phyloP scores from a whole-genome alignment of 2,888 invertebrate genomes.

The Parthenolecanium corni region DNA sequence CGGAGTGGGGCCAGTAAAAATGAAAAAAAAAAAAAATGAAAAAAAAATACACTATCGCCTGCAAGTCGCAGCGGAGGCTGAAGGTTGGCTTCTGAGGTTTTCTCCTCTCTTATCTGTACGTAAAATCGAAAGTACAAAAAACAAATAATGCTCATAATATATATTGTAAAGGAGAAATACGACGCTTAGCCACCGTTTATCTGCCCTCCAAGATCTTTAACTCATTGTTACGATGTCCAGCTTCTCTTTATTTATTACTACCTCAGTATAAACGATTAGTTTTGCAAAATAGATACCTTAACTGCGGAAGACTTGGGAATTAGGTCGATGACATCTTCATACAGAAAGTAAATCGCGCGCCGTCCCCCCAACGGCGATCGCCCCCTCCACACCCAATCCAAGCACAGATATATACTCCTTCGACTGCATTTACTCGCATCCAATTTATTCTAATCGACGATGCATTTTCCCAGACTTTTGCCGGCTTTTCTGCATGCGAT shows the following conservation, averaged over 20 bases:
- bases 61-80: no score
- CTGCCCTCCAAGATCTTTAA: slow-evolving; percentile 25
- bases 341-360: slow-evolving; percentile 21
- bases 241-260: slow-evolving; percentile 25
- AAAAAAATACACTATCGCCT: no score
- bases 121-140: slow-evolving; percentile 24
- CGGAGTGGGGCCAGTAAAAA: no score
- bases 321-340: slow-evolving; percentile 28
- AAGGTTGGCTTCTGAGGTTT: slow-evolving; percentile 20
- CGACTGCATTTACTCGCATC: not conserved
- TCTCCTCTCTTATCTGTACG: slow-evolving; percentile 8
- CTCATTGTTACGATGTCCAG: slow-evolving; percentile 28
- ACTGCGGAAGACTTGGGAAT: slow-evolving; percentile 22
- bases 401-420: not conserved
- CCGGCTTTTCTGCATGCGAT: not conserved
- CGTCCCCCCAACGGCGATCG: not conserved
- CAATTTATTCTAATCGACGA: not conserved
- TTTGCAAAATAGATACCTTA: slow-evolving; percentile 26
- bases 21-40: no score
- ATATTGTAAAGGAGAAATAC: slow-evolving; percentile 24
- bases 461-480: slow-evolving; percentile 11
- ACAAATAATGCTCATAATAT: slow-evolving; percentile 25
- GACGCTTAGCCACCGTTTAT: slow-evolving; percentile 27
- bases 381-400: not conserved
- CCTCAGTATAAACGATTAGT: slow-evolving; percentile 27